Evolutionary conservation across 1,140 invertebrate genomes (phyloP), one percentile per base, ranked within the genome.

Genomic region (Zaprionus taronus): DNA sequence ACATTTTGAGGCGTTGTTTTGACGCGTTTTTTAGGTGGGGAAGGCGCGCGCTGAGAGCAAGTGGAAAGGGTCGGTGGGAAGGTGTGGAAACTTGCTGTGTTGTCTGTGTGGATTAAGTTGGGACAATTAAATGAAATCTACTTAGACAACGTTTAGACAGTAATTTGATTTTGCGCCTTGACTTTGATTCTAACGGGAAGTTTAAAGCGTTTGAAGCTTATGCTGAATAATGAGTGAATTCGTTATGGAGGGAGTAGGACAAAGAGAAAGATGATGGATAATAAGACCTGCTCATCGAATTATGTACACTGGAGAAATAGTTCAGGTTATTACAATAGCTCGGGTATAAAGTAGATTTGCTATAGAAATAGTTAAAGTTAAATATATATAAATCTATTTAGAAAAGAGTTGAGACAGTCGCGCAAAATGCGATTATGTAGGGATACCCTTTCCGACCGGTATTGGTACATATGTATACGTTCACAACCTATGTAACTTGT

Each of bases 1-100:
- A 90, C 72, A 90, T 77, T 90, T 79, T 64, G 62, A 80, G 80
- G 85, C 77, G 81, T 85, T 90, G 83, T 90, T 84, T 90, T 90
- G 75, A 81, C 72, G 81, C 55, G 55, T 71, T 78, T 74, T 51
- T 28, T 9, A 34, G 9, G 22, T 28, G 11, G 15, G 15, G 11
- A 24, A 12, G 47, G 7, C 5, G 15, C 7, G 11, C 31, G 31
- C n/a, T n/a, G 31, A 11, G 31, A 11, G 31, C 9, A 34, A 4
- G 31, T 34, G 9, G 9, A 34, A 34, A 31, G 9, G 9, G 31
- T 2, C 31, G 9, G 9, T 4, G 31, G 9, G 2, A 3, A 31
- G 31, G 31, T 31, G 3, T 2, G 31, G 3, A 34, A 34, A 34
- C 9, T 34, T 34, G 31, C 49, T 55, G 68, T 74, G 71, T 64